Evolutionary conservation across 1,140 invertebrate genomes (phyloP).

Genomic region (Reticulitermes speratus): DNA sequence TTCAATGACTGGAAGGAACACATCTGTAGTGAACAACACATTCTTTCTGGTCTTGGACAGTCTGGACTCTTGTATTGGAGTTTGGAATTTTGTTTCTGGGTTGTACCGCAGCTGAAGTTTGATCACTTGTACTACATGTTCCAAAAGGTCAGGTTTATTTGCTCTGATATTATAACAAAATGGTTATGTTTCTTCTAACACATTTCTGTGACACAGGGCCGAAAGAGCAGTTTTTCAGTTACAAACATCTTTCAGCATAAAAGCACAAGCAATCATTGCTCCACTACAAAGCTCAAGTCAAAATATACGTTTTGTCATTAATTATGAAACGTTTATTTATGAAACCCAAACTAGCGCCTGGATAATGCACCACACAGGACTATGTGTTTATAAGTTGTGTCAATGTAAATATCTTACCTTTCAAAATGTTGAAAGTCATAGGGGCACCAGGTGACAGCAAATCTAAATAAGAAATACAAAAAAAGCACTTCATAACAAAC

Average conservation of each 20-base stretch:
- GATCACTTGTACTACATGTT: too few species aligned
- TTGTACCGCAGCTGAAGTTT: too few species aligned
- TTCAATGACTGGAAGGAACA: too few species aligned
- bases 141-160: too few species aligned
- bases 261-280: neutral
- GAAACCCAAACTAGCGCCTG: neutral
- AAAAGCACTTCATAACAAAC: constrained; percentile 47
- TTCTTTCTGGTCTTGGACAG: too few species aligned
- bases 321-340: neutral
- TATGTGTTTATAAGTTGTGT: neutral
- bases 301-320: neutral
- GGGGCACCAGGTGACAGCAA: constrained; percentile 69
- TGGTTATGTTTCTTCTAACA: too few species aligned
- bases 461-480: constrained; percentile 69
- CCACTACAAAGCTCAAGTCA: neutral
- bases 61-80: too few species aligned
- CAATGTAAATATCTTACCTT: constrained; percentile 57
- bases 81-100: too few species aligned
- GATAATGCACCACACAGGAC: neutral
- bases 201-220: too few species aligned
- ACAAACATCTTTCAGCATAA: neutral
- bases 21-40: too few species aligned
- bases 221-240: neutral
- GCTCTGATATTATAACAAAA: too few species aligned
- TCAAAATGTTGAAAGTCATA: constrained; percentile 71